phyloP scores from a whole-genome alignment of 2,113 vertebrate genomes.

The Gallinago jamesoni region DNA sequence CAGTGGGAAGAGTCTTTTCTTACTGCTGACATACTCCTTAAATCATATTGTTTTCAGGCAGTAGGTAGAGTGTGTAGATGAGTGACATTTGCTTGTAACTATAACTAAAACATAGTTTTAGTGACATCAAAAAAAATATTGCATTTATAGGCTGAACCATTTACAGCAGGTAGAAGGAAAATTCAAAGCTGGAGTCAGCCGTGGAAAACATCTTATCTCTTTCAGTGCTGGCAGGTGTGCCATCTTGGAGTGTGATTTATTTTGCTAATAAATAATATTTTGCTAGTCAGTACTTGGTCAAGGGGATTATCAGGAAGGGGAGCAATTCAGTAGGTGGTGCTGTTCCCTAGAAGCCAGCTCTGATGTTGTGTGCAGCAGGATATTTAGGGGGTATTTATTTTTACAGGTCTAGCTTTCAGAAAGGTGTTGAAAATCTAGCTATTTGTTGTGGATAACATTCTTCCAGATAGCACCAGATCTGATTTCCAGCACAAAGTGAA shows the following conservation, averaged over 20 bases:
- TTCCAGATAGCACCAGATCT: neutral
- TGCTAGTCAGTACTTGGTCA: neutral
- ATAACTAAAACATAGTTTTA: slow-evolving; percentile 66
- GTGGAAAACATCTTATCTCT: neutral
- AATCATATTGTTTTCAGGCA: slow-evolving; percentile 70
- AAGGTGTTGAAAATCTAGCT: neutral
- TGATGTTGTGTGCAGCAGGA: neutral
- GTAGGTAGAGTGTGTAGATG: slow-evolving; percentile 61
- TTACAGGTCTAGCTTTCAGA: neutral
- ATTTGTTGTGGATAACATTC: neutral
- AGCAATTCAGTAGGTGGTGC: neutral
- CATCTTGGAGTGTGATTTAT: neutral
- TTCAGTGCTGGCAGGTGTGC: neutral
- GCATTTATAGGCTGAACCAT: slow-evolving; percentile 43
- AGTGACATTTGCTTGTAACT: slow-evolving; percentile 67
- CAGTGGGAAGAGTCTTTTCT: slow-evolving; percentile 69
- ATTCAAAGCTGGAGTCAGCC: neutral
- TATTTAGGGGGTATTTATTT: neutral
- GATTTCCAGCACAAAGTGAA: neutral
- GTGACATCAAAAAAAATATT: slow-evolving; percentile 56
- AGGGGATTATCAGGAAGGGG: neutral
- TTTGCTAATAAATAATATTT: neutral
- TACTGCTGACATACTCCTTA: slow-evolving; percentile 67
- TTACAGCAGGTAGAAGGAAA: slow-evolving; percentile 14
- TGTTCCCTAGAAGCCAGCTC: slow-evolving; percentile 12